These are phyloP conservation scores for Girardia tigrina DNA, from an alignment of 2,888 invertebrate genomes.

Conservation along the genomic window DNA sequence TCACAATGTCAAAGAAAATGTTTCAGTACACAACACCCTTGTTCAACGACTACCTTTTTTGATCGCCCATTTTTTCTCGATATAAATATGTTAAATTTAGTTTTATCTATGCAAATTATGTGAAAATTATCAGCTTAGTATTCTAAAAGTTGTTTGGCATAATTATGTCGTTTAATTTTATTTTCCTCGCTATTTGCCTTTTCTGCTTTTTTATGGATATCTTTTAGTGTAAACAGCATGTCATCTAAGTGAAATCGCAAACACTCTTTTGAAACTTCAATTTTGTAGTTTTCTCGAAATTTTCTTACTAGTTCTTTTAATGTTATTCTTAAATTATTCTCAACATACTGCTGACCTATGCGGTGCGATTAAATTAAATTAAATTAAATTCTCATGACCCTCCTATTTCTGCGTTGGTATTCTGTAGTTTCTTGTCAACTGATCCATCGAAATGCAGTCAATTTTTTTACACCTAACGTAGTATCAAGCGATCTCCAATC, in stretches of 20 bases:
- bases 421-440: not conserved
- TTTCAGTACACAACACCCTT: no score
- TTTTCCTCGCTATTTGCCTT: not conserved
- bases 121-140: conserved; percentile 17
- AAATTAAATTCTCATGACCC: not conserved
- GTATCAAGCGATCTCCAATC: not conserved
- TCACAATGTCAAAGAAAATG: no score
- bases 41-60: not conserved
- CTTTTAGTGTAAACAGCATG: conserved; percentile 16
- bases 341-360: not conserved
- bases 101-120: conserved; percentile 1
- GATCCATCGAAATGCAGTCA: not conserved
- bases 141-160: not conserved
- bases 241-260: not conserved
- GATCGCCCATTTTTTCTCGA: conserved; percentile 17
- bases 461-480: not conserved
- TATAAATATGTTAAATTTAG: conserved; percentile 21
- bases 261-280: not conserved
- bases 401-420: not conserved
- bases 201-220: not conserved
- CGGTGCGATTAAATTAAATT: no score
- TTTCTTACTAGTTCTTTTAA: not conserved
- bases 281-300: not conserved
- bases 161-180: not conserved
- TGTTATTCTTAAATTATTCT: not conserved